phyloP scores from a whole-genome alignment of 2,797 vertebrate species.

The Dendrocincla tyrannina region DNA sequence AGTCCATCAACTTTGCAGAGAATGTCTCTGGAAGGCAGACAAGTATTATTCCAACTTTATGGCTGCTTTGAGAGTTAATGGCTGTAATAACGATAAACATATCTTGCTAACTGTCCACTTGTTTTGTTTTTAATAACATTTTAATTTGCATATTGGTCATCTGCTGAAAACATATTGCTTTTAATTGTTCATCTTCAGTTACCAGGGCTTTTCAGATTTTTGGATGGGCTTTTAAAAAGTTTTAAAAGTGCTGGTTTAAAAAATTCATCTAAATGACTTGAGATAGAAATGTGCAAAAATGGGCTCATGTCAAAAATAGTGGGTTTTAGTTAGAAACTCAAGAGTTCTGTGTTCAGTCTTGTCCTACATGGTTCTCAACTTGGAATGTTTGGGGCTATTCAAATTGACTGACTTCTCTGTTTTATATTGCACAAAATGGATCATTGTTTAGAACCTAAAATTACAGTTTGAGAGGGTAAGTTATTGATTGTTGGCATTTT shows the following conservation, averaged over 20 bases:
- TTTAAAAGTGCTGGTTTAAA: background rate
- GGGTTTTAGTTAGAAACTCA: background rate
- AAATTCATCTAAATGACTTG: background rate
- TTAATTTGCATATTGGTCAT: background rate
- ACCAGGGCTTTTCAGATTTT: background rate
- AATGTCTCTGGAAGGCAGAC: background rate
- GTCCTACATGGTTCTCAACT: background rate
- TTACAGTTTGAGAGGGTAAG: background rate
- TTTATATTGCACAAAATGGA: background rate
- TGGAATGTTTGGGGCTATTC: background rate
- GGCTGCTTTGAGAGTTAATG: background rate
- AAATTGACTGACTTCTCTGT: background rate
- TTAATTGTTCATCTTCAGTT: background rate
- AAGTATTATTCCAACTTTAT: conserved; percentile 6
- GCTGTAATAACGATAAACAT: background rate
- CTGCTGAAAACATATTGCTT: background rate
- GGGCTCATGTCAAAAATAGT: background rate
- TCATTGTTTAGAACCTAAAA: background rate
- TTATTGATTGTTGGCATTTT: conserved; percentile 23
- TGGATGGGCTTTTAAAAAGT: background rate
- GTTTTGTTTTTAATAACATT: conserved; percentile 15
- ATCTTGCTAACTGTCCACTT: background rate
- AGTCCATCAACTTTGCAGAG: background rate
- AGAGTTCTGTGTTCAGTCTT: background rate
- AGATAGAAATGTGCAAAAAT: background rate